Evolutionary conservation across 2,888 invertebrate species (phyloP).

Genomic region (Sericinus montela): DNA sequence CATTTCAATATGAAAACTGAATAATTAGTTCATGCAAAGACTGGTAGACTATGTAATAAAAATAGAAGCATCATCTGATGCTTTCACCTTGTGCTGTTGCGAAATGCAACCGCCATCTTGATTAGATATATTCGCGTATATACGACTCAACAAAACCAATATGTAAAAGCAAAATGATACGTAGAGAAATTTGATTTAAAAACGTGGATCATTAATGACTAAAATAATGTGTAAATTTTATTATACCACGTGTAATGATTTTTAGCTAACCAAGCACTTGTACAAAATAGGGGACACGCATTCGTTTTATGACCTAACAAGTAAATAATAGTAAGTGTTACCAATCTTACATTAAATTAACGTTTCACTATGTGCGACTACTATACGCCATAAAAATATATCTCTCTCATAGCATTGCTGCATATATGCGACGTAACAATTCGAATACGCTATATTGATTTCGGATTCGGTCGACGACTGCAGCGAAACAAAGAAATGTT

Average conservation of each 20-base stretch:
- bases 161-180: slow-evolving; percentile 12
- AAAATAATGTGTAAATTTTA: slow-evolving; percentile 47
- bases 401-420: slow-evolving; percentile 78
- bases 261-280: slow-evolving; percentile 65
- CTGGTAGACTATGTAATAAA: slow-evolving; percentile 15
- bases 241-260: slow-evolving; percentile 57
- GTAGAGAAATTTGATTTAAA: slow-evolving; percentile 16
- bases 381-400: slow-evolving; percentile 75
- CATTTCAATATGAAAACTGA: slow-evolving; percentile 12
- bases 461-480: slow-evolving; percentile 69
- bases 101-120: slow-evolving; percentile 48
- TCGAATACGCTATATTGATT: slow-evolving; percentile 73
- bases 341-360: slow-evolving; percentile 79
- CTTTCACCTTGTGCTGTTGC: slow-evolving; percentile 13
- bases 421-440: slow-evolving; percentile 70
- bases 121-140: slow-evolving; percentile 5
- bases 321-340: slow-evolving; percentile 76
- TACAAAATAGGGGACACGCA: slow-evolving; percentile 64
- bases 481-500: slow-evolving; percentile 48
- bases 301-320: slow-evolving; percentile 63
- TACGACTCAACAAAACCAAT: slow-evolving; percentile 15
- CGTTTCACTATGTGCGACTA: slow-evolving; percentile 79
- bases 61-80: slow-evolving; percentile 21
- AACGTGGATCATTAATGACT: slow-evolving; percentile 25
- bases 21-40: slow-evolving; percentile 34